Conservation (phyloP, 2,113 vertebrate genomes). For the Microcebus ravelobensis region DNA sequence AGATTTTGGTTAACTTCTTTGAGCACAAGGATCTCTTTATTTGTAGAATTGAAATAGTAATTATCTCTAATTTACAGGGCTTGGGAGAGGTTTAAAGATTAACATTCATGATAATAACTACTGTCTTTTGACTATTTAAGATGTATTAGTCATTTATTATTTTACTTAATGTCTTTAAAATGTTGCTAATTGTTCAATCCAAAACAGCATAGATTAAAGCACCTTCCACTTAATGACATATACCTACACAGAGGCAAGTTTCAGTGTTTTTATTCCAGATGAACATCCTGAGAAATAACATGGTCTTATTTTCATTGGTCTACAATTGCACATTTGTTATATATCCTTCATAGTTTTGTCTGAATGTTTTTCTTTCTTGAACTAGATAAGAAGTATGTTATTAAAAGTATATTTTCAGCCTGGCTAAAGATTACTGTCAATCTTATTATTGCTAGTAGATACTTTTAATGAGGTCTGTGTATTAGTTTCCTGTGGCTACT, state of each 20-base stretch:
- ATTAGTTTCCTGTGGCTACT: background rate
- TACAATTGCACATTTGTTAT: background rate
- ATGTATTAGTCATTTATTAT: background rate
- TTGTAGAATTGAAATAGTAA: background rate
- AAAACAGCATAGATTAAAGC: background rate
- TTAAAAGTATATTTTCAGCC: background rate
- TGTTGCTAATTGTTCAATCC: background rate
- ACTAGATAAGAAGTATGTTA: background rate
- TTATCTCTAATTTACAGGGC: background rate
- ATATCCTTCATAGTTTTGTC: constrained; percentile 14
- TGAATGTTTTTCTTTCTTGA: constrained; percentile 28
- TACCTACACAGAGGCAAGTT: background rate
- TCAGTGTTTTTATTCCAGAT: background rate
- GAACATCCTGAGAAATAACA: constrained; percentile 14
- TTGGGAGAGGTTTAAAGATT: background rate
- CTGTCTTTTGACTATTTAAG: background rate
- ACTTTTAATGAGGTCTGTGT: background rate
- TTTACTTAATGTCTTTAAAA: constrained; percentile 37
- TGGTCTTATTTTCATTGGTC: constrained; percentile 34
- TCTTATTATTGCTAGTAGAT: background rate
- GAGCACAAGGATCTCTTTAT: background rate
- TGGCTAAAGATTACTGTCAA: background rate
- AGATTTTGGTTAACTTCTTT: constrained; percentile 7
- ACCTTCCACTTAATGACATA: background rate
- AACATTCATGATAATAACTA: background rate